phyloP scores from a whole-genome alignment of 2,797 vertebrate species.

The Tadarida brasiliensis region DNA sequence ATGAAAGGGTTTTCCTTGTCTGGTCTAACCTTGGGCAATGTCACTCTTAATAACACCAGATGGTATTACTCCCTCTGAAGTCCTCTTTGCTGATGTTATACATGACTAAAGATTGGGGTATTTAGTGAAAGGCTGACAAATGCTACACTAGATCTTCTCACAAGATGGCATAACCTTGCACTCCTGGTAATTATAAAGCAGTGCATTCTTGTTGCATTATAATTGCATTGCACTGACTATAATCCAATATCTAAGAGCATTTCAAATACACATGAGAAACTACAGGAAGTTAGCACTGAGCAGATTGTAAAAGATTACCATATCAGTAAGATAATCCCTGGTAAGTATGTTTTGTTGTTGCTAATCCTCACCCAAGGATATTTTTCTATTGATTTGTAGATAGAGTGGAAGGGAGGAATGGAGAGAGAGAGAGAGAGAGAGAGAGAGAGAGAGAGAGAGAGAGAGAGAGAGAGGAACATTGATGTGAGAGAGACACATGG shows the following conservation, averaged over 20 bases:
- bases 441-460: too few relatives aligned
- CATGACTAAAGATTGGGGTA: slow-evolving; percentile 53
- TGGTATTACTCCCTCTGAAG: background rate
- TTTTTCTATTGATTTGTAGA: too few relatives aligned
- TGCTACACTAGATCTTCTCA: background rate
- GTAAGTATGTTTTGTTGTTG: background rate
- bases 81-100: slow-evolving; percentile 25
- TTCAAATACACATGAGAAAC: background rate
- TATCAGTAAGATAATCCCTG: background rate
- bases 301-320: background rate
- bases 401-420: too few relatives aligned
- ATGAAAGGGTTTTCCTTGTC: background rate
- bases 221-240: background rate
- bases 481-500: too few relatives aligned
- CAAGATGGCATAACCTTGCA: background rate
- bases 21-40: slow-evolving; percentile 50
- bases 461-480: too few relatives aligned
- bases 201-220: background rate
- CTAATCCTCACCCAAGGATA: too few relatives aligned
- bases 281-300: background rate
- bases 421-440: too few relatives aligned
- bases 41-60: slow-evolving; percentile 55
- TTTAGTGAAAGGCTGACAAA: slow-evolving; percentile 56
- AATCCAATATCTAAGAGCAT: background rate
- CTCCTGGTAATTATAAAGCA: background rate